A percentile compares a stretch with the other conserved stretches of the same genome.
phyloP scores from a whole-genome alignment of 2,797 vertebrate species.

The Fistularia commersonii region DNA sequence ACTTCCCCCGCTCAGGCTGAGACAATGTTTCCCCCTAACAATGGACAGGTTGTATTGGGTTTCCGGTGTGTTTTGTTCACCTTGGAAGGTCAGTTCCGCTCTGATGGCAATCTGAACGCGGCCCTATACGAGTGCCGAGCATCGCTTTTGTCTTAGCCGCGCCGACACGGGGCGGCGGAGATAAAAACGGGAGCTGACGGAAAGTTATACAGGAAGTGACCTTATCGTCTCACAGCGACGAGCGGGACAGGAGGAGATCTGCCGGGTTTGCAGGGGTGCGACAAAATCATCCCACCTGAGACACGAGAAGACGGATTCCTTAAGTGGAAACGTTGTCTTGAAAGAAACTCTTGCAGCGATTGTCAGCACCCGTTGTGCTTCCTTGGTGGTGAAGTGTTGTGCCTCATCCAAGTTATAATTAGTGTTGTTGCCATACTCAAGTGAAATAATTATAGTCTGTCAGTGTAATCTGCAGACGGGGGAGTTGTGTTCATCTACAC shows the following conservation, averaged over 20 bases:
- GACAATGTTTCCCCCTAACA: constrained; percentile 44
- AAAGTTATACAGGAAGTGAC: constrained; percentile 72
- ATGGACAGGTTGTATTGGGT: constrained; percentile 50
- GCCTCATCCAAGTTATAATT: constrained; percentile 17
- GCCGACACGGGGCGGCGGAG: constrained; percentile 50
- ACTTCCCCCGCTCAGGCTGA: constrained; percentile 29
- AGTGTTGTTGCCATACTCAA: constrained; percentile 9
- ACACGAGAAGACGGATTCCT: constrained; percentile 9
- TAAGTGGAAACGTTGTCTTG: constrained; percentile 24
- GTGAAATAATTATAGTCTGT: constrained; percentile 10
- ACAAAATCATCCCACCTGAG: constrained; percentile 22
- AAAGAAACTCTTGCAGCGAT: constrained; percentile 13
- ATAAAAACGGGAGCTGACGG: constrained; percentile 62
- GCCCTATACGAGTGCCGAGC: constrained; percentile 29
- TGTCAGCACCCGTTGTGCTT: background rate
- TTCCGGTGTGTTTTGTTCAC: constrained; percentile 51
- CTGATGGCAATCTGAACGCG: constrained; percentile 61
- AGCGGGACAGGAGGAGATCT: constrained; percentile 32
- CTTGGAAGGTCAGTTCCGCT: constrained; percentile 51
- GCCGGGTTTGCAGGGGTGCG: constrained; percentile 22
- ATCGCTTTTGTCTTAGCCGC: constrained; percentile 59
- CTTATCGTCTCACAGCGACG: constrained; percentile 60
- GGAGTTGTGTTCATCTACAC: too few species aligned
- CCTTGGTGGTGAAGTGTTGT: constrained; percentile 10
- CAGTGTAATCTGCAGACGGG: too few species aligned